Evolutionary conservation across 1,140 invertebrate genomes (phyloP).

Genomic region (Aphidius gifuensis): DNA sequence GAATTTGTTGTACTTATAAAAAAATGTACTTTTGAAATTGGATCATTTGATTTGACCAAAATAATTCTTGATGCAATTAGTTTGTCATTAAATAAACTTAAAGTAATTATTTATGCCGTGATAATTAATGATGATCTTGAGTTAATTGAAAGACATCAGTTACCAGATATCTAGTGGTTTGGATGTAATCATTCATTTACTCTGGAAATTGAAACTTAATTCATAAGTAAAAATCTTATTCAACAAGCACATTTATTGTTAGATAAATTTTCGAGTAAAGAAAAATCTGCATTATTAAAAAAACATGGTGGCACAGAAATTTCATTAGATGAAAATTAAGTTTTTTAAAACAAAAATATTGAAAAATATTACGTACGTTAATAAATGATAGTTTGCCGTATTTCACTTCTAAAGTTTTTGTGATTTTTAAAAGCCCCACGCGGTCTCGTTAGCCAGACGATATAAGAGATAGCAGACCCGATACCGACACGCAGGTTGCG

Average conservation of each 20-base stretch:
- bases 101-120: conserved; percentile 6
- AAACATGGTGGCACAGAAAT: not conserved
- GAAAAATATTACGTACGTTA: too few species aligned
- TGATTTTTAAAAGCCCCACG: too few species aligned
- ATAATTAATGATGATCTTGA: conserved; percentile 7
- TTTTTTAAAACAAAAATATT: too few species aligned
- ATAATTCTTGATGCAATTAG: not conserved
- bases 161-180: not conserved
- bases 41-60: not conserved
- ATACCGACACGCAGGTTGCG: too few species aligned
- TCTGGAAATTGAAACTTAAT: not conserved
- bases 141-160: not conserved
- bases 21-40: not conserved
- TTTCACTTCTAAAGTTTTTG: too few species aligned
- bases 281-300: not conserved
- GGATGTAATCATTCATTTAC: conserved; percentile 3
- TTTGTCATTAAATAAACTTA: not conserved
- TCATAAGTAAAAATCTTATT: not conserved
- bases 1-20: not conserved
- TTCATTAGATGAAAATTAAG: not conserved
- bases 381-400: too few species aligned
- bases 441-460: too few species aligned
- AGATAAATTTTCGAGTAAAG: not conserved
- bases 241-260: not conserved
- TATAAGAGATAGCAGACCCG: too few species aligned